phyloP scores from a whole-genome alignment of 1,140 invertebrate genomes.

The Contarinia nasturtii region DNA sequence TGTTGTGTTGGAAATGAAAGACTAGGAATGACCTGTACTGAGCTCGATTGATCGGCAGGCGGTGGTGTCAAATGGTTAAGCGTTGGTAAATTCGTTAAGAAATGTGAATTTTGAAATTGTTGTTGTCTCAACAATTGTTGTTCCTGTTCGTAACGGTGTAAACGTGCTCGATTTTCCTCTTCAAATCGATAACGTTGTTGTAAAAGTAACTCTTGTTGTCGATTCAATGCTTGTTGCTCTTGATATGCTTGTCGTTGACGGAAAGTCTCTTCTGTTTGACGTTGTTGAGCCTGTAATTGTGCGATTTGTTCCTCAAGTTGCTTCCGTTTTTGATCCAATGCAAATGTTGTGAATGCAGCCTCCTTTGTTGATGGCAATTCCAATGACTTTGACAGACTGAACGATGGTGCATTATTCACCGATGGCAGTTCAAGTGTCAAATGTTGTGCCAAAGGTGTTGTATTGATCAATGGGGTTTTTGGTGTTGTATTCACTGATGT shows the following conservation, averaged over 20 bases:
- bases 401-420: not conserved
- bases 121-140: slow-evolving; percentile 13
- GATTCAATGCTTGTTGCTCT: slow-evolving; percentile 29
- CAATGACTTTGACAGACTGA: slow-evolving; percentile 1
- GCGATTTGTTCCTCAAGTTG: slow-evolving; percentile 45
- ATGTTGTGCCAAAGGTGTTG: slow-evolving; percentile 4
- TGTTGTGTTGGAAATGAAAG: not conserved
- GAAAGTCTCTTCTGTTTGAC: slow-evolving; percentile 45
- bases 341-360: slow-evolving; percentile 19
- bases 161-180: slow-evolving; percentile 13
- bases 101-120: slow-evolving; percentile 4
- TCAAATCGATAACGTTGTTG: slow-evolving; percentile 9
- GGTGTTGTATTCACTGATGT: slow-evolving; percentile 8
- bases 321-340: slow-evolving; percentile 42
- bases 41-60: slow-evolving; percentile 8
- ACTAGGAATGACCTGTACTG: not conserved
- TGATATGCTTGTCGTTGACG: slow-evolving; percentile 37
- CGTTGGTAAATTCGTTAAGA: not conserved
- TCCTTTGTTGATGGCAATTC: slow-evolving; percentile 12
- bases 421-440: not conserved
- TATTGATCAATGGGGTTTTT: slow-evolving; percentile 5
- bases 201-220: slow-evolving; percentile 22
- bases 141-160: slow-evolving; percentile 13
- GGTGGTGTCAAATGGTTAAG: slow-evolving; percentile 11
- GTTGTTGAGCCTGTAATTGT: slow-evolving; percentile 43